Base-by-base conservation (phyloP, 2,113 vertebrate species). In the Siniperca chuatsi region DNA sequence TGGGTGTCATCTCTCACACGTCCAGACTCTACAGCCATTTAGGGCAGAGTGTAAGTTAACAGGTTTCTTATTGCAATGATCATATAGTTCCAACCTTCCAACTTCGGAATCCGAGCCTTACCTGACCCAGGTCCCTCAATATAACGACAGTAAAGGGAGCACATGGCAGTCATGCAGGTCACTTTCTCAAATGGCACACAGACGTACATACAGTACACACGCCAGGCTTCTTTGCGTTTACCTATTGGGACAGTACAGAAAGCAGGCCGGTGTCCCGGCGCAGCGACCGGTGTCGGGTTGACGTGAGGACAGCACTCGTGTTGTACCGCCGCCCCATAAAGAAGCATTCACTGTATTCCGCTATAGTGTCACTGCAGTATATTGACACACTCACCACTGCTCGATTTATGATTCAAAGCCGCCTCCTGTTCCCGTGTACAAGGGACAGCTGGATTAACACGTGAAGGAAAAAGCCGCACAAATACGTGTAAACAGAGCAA, bases 281-380 rank as follows among this genome's bases (percentile, higher is more conserved):
- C 72, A 33, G 83, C 75, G 79, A 15, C 2, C 58, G 83, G 87
- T 37, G 35, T 37, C 35, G 35, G 87, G 92, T 92, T 93, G 91
- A 93, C 88, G 52, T 81, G 91, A 92, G 93, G 94, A 93, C 93
- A 94, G 70, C 80, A 8, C 87, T 93, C 88, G 58, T 85, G 87
- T 90, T 92, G 68, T 54, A 42, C 81, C 81, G 84, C 68, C 81
- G 78, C 72, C 62, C 76, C 40, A 5, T 16, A 13, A 4, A 54
- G 60, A 50, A 6, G 75, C 78, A 44, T 11, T 8, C 76, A 8
- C 58, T 9, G 66, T 16, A 20, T 64, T 23, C 5, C 57, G 18
- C 21, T 33, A 23, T 33, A 20, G 64, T 18, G 4, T 7, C 16
- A 69, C 58, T n/a, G 74, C 48, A 4, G n/a, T 8, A 46, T 67